Conservation (phyloP, 2,888 invertebrate genomes). For the Lysandra coridon region DNA sequence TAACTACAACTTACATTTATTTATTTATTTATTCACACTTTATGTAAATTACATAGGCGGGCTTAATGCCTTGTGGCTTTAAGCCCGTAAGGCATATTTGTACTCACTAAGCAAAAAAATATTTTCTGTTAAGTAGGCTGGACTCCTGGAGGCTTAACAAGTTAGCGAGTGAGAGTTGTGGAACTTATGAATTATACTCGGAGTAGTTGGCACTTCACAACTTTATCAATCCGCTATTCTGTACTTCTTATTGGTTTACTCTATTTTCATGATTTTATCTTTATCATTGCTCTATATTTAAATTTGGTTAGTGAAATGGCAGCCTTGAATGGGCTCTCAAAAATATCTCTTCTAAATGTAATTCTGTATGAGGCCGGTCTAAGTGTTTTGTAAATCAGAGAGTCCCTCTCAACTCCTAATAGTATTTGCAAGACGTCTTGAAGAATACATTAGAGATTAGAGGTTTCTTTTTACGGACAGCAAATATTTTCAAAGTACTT, state of each 20-base stretch:
- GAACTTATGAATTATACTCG: not conserved
- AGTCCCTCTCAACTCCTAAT: not conserved
- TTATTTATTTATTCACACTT: no score
- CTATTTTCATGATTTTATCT: not conserved
- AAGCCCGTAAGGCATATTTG: no score
- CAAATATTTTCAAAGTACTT: not conserved
- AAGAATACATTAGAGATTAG: not conserved
- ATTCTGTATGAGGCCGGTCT: not conserved
- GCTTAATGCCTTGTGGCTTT: no score
- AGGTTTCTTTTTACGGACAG: not conserved
- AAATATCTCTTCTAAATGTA: not conserved
- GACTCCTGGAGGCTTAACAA: not conserved
- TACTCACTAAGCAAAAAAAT: not conserved
- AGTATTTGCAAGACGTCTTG: not conserved
- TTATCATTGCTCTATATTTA: not conserved
- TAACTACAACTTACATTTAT: not conserved
- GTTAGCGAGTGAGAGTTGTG: slow-evolving; percentile 1
- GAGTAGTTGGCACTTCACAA: not conserved
- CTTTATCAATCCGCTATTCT: not conserved
- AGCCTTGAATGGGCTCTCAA: not conserved
- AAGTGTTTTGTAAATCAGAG: not conserved
- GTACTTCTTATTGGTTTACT: not conserved
- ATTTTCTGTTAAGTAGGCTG: not conserved
- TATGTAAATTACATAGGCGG: no score
- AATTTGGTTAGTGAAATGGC: not conserved